These are phyloP conservation scores for Hipparchia sbordonii DNA, from an alignment of 2,888 invertebrate genomes.

Conservation along the genomic window DNA sequence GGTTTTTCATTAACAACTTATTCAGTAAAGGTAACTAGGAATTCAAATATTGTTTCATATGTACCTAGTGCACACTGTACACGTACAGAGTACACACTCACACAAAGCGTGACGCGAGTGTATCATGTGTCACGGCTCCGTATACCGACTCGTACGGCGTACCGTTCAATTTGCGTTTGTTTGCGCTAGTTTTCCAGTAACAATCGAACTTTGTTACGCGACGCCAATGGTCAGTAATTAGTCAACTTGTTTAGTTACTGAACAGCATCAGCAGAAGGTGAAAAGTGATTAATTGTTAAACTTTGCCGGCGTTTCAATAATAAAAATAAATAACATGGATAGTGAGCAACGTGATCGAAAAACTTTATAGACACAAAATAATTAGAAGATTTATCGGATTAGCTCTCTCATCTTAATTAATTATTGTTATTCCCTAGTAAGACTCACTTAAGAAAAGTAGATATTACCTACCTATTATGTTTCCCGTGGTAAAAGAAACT, in stretches of 20 bases:
- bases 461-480: not conserved
- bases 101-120: constrained; percentile 8
- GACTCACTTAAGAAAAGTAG: not conserved
- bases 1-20: not conserved
- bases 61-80: not conserved
- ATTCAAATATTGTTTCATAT: not conserved
- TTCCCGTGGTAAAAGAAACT: constrained; percentile 40
- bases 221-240: constrained; percentile 61
- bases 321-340: constrained; percentile 16
- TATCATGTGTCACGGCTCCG: constrained; percentile 7
- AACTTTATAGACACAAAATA: constrained; percentile 28
- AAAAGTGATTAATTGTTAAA: constrained; percentile 64
- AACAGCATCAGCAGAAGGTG: constrained; percentile 53
- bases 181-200: constrained; percentile 48
- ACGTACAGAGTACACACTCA: not conserved
- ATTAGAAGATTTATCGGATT: constrained; percentile 27
- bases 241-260: constrained; percentile 63
- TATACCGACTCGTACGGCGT: not conserved
- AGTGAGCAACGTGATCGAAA: constrained; percentile 28
- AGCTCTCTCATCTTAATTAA: constrained; percentile 34
- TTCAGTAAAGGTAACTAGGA: not conserved
- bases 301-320: constrained; percentile 36
- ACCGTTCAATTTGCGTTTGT: constrained; percentile 43
- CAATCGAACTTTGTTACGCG: constrained; percentile 56
- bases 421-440: constrained; percentile 3